A percentile compares a stretch with the other conserved stretches of the same genome.
Conservation (phyloP, 2,888 invertebrate genomes). For the Coecobrya sp. region DNA sequence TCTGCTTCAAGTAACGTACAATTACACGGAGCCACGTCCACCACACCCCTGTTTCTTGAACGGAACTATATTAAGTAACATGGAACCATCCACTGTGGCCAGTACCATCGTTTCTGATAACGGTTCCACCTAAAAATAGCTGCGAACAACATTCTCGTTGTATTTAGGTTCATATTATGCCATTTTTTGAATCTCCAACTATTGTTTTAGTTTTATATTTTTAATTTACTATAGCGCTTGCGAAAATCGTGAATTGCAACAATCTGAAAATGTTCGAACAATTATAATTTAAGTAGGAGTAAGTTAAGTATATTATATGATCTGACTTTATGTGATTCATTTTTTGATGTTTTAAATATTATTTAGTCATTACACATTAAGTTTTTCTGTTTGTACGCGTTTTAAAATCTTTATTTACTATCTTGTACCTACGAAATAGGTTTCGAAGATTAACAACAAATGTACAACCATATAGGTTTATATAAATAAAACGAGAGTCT, state of each 20-base stretch:
- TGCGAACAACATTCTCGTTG: too few species aligned
- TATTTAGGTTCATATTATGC: too few species aligned
- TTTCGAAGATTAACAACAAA: neutral
- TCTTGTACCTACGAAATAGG: neutral
- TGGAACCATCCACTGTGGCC: neutral
- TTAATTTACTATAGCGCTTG: neutral
- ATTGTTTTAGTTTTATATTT: neutral
- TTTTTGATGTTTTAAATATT: neutral
- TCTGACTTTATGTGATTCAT: conserved; percentile 2
- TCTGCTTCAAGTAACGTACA: conserved; percentile 39
- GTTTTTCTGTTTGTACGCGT: neutral
- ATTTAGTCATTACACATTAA: neutral
- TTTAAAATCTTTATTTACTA: neutral
- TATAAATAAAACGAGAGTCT: conserved; percentile 14
- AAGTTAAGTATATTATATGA: neutral
- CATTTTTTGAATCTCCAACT: too few species aligned
- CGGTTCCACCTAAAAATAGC: too few species aligned
- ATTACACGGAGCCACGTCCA: neutral
- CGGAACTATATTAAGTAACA: neutral
- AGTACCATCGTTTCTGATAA: too few species aligned
- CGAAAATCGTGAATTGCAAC: too few species aligned
- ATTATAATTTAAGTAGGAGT: neutral
- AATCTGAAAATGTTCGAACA: neutral
- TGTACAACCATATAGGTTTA: neutral
- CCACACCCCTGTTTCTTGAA: neutral